phyloP scores from a whole-genome alignment of 1,140 invertebrate species.

The Pseudomyrmex gracilis region DNA sequence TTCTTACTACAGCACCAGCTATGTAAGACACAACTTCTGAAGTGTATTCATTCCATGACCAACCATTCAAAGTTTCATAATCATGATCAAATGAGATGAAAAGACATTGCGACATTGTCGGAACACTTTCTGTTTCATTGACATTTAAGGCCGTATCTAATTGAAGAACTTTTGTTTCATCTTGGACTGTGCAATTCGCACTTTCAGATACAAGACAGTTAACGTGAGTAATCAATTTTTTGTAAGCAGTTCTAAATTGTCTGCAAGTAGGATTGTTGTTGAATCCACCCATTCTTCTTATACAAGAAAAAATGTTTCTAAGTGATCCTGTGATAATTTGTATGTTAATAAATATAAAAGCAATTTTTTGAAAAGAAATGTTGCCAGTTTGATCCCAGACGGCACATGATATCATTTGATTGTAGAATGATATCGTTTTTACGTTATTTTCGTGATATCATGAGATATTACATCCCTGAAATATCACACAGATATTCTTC shows the following conservation, averaged over 20 bases:
- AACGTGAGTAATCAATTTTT: constrained; percentile 7
- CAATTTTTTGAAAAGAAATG: constrained; percentile 6
- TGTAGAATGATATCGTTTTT: too few species aligned
- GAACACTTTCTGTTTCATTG: background rate
- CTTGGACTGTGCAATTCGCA: background rate
- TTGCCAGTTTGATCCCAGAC: too few species aligned
- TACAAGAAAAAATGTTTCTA: constrained; percentile 35
- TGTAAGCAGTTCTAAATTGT: background rate
- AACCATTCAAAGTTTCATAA: constrained; percentile 4
- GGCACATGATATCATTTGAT: too few species aligned
- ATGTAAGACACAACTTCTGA: constrained; percentile 20
- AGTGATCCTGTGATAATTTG: constrained; percentile 14
- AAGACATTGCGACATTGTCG: too few species aligned
- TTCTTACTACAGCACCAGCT: constrained; percentile 6
- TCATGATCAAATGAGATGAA: constrained; percentile 22
- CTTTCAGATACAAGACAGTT: background rate
- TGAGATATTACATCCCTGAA: too few species aligned
- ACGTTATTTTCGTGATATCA: too few species aligned
- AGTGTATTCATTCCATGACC: constrained; percentile 13
- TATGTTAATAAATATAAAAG: constrained; percentile 14
- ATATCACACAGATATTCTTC: too few species aligned
- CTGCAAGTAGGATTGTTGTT: constrained; percentile 23
- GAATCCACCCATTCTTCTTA: constrained; percentile 12
- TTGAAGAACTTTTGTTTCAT: constrained; percentile 1
- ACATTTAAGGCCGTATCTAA: too few species aligned